Conservation (phyloP, 1,140 invertebrate genomes). For the Penaeus indicus region DNA sequence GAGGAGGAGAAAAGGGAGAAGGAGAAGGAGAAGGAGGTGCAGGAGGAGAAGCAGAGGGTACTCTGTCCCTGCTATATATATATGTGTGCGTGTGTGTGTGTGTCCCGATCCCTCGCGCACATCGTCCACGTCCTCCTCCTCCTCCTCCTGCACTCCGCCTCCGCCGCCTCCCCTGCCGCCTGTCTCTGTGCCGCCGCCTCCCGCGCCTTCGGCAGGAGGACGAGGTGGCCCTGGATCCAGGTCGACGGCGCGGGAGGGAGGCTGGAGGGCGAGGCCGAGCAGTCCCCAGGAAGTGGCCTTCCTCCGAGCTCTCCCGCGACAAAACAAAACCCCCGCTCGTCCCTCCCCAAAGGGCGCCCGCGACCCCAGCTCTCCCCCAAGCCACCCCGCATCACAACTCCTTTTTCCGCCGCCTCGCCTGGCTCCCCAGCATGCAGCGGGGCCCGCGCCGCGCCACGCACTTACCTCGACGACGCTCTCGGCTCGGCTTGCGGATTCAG, state of each 20-base stretch:
- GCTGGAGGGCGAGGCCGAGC: constrained; percentile 43
- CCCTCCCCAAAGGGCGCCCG: constrained; percentile 63
- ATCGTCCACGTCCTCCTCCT: no score
- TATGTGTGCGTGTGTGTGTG: no score
- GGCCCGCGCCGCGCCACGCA: constrained; percentile 9
- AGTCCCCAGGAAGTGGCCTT: not conserved
- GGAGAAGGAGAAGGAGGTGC: no score
- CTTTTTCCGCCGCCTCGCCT: constrained; percentile 29
- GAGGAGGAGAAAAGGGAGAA: no score
- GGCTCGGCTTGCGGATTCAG: constrained; percentile 28
- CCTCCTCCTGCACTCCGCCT: no score
- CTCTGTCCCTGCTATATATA: no score
- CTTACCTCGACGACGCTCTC: constrained; percentile 52
- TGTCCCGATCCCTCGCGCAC: no score
- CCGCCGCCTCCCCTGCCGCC: not conserved
- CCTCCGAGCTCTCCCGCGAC: constrained; percentile 54
- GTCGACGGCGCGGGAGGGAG: constrained; percentile 45
- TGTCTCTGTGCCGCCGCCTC: not conserved
- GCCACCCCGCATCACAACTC: constrained; percentile 59
- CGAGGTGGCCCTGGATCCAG: constrained; percentile 10
- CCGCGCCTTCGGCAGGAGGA: constrained; percentile 1
- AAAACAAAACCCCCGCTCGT: constrained; percentile 63
- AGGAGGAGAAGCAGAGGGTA: no score
- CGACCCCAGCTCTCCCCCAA: constrained; percentile 47
- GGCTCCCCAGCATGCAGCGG: constrained; percentile 41